Conservation (phyloP, 2,113 vertebrate genomes). For the Tetrax tetrax region DNA sequence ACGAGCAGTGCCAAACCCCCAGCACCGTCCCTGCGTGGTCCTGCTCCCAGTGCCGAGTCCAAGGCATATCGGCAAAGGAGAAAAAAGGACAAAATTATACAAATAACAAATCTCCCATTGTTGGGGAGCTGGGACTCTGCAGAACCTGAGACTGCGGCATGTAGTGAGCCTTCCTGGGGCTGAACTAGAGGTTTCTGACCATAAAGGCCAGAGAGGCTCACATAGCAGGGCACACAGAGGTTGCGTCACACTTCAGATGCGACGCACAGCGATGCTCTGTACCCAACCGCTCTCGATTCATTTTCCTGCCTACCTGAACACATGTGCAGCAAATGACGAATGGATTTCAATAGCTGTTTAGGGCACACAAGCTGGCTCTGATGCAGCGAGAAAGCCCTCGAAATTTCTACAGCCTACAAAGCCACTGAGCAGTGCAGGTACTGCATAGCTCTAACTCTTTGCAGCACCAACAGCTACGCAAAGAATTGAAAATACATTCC, state of each 20-base stretch:
- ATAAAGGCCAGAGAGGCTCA: neutral
- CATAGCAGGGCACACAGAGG: neutral
- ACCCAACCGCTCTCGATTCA: neutral
- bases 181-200: neutral
- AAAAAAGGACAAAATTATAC: neutral
- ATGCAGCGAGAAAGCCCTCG: neutral
- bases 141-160: slow-evolving; percentile 24
- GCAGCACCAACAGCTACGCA: neutral
- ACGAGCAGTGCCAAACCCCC: neutral
- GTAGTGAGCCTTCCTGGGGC: neutral
- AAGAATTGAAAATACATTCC: neutral
- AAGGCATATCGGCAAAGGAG: neutral
- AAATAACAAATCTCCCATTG: slow-evolving; percentile 29
- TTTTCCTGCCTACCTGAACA: neutral
- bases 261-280: neutral
- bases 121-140: neutral
- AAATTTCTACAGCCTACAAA: neutral
- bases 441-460: neutral
- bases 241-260: neutral
- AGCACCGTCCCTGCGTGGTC: neutral
- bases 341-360: neutral
- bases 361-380: neutral
- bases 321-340: neutral
- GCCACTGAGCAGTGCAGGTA: neutral
- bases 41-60: neutral